phyloP scores from a whole-genome alignment of 2,888 invertebrate genomes.

The Ophraella communa region DNA sequence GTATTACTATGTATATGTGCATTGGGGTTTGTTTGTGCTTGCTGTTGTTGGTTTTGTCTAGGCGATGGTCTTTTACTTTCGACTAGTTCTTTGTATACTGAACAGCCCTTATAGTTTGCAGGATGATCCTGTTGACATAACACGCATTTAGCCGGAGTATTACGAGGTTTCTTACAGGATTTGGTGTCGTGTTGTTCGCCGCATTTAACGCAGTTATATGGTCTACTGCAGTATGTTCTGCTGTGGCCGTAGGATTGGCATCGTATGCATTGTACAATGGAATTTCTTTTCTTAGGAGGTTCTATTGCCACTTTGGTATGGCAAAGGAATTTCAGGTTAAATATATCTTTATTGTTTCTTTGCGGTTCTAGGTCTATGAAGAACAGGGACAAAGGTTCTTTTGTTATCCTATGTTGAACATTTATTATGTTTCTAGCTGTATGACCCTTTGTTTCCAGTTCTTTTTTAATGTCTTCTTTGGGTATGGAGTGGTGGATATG shows the following conservation, averaged over 20 bases:
- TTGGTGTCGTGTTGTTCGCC: too few species aligned
- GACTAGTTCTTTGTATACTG: slow-evolving; percentile 19
- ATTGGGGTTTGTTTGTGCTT: neutral
- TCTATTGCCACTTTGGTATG: too few species aligned
- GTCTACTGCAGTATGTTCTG: slow-evolving; percentile 25
- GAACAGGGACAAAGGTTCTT: slow-evolving; percentile 14
- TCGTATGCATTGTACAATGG: slow-evolving; percentile 25
- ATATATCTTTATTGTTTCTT: slow-evolving; percentile 1
- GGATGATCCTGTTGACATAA: slow-evolving; percentile 31
- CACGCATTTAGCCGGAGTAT: too few species aligned
- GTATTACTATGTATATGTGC: too few species aligned
- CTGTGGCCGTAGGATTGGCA: slow-evolving; percentile 30
- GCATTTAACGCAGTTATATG: slow-evolving; percentile 27
- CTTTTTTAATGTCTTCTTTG: neutral
- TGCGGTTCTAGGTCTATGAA: slow-evolving; percentile 7
- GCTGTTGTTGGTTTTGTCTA: neutral
- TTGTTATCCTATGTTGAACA: slow-evolving; percentile 8
- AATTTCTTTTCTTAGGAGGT: slow-evolving; percentile 15
- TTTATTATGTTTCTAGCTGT: slow-evolving; percentile 7
- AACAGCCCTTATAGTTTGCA: slow-evolving; percentile 38
- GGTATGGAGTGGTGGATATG: slow-evolving; percentile 6
- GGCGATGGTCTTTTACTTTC: neutral
- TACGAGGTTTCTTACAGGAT: too few species aligned
- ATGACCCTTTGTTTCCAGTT: slow-evolving; percentile 3
- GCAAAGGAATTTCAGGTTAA: neutral